phyloP scores from a whole-genome alignment of 2,888 invertebrate species.

The Microctonus brassicae region DNA sequence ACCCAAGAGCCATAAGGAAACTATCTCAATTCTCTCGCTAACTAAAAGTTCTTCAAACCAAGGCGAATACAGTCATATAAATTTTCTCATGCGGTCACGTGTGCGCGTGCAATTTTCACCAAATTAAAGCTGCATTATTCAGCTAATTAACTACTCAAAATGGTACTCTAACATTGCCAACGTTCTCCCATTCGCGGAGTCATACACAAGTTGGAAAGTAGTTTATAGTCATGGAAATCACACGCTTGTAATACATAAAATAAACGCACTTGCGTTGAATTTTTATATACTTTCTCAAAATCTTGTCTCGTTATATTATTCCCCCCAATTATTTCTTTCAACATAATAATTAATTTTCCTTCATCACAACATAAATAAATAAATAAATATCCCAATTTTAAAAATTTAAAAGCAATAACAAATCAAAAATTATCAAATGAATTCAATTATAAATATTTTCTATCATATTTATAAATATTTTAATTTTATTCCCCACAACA shows the following conservation, averaged over 20 bases:
- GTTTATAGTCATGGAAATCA: constrained; percentile 38
- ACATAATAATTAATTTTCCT: no score
- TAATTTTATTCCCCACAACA: neutral
- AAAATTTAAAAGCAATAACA: no score
- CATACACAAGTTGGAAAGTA: constrained; percentile 4
- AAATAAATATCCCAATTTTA: no score
- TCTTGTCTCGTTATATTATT: no score
- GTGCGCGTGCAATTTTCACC: constrained; percentile 64
- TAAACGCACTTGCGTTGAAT: neutral
- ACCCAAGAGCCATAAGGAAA: neutral
- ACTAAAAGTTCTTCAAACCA: neutral
- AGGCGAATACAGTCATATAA: neutral
- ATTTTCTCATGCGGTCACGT: constrained; percentile 3
- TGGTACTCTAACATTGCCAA: constrained; percentile 53
- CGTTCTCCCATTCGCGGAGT: constrained; percentile 21
- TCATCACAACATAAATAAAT: no score
- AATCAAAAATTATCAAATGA: no score
- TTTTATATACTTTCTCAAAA: no score
- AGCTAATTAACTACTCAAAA: constrained; percentile 64
- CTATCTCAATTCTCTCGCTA: neutral
- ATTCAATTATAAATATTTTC: no score
- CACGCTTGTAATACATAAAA: neutral
- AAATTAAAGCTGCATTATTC: constrained; percentile 67
- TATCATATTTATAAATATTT: neutral
- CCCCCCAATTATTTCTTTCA: no score